phyloP scores from a whole-genome alignment of 1,140 invertebrate genomes.

The Dryas iulia region DNA sequence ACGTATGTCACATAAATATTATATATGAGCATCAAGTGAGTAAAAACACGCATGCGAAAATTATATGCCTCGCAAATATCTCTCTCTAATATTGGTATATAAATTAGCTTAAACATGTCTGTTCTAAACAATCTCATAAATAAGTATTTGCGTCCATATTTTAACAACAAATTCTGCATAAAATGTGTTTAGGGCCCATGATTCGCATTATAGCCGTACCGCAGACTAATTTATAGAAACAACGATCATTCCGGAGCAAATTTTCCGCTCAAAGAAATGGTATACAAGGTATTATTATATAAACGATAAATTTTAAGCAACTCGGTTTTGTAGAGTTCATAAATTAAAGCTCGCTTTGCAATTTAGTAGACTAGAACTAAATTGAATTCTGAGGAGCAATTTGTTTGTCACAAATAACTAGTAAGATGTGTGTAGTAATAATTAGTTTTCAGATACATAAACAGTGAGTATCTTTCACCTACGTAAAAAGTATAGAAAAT shows the following conservation, averaged over 20 bases:
- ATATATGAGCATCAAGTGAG: background rate
- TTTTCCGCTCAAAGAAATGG: conserved; percentile 12
- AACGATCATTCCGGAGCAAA: background rate
- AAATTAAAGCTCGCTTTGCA: conserved; percentile 7
- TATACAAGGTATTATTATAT: conserved; percentile 13
- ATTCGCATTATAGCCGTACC: background rate
- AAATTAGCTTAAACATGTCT: background rate
- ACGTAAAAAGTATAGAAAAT: too few species aligned
- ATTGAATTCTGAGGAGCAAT: background rate
- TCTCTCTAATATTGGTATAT: background rate
- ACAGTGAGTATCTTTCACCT: too few species aligned
- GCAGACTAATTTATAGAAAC: conserved; percentile 21
- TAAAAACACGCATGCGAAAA: background rate
- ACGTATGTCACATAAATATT: background rate
- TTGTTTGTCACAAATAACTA: background rate
- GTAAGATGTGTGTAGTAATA: too few species aligned
- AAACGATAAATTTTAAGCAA: conserved; percentile 15
- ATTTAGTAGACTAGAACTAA: background rate
- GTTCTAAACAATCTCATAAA: background rate
- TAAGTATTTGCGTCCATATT: background rate
- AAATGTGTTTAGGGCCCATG: conserved; percentile 7
- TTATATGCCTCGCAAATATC: background rate
- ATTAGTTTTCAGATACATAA: too few species aligned
- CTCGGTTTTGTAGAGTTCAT: conserved; percentile 8
- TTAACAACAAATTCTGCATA: conserved; percentile 7